A percentile compares a stretch with the other conserved stretches of the same genome.
phyloP scores from a whole-genome alignment of 2,888 invertebrate species.

The Athalia cordata region DNA sequence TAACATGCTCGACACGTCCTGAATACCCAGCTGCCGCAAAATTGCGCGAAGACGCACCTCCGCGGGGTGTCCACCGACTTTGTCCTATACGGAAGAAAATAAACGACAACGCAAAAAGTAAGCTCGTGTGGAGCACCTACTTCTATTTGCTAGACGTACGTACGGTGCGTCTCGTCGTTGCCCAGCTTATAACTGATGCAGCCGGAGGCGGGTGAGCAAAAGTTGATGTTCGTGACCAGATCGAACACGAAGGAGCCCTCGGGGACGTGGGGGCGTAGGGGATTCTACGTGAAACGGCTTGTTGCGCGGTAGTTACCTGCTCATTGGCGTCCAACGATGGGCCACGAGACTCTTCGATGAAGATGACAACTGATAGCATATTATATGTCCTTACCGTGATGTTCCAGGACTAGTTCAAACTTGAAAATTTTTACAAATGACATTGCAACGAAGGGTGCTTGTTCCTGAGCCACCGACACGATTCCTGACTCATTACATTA shows the following conservation, averaged over 20 bases:
- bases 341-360: background rate
- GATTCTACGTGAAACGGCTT: conserved; percentile 60
- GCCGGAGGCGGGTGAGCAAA: background rate
- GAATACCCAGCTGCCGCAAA: background rate
- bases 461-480: no score
- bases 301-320: conserved; percentile 65
- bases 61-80: no score
- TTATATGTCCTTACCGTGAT: no score
- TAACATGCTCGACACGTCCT: no score
- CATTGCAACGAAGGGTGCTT: no score
- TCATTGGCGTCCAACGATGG: conserved; percentile 59
- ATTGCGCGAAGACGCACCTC: conserved; percentile 21
- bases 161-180: background rate
- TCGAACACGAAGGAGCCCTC: conserved; percentile 47
- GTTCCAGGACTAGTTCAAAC: no score
- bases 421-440: no score
- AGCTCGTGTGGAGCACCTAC: conserved; percentile 31
- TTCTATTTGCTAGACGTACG: background rate
- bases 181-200: background rate
- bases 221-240: conserved; percentile 63
- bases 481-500: no score
- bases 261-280: conserved; percentile 51
- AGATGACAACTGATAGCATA: no score
- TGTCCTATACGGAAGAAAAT: background rate
- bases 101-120: conserved; percentile 2